Conservation (phyloP, 2,888 invertebrate genomes). For the Rhagonycha lutea region DNA sequence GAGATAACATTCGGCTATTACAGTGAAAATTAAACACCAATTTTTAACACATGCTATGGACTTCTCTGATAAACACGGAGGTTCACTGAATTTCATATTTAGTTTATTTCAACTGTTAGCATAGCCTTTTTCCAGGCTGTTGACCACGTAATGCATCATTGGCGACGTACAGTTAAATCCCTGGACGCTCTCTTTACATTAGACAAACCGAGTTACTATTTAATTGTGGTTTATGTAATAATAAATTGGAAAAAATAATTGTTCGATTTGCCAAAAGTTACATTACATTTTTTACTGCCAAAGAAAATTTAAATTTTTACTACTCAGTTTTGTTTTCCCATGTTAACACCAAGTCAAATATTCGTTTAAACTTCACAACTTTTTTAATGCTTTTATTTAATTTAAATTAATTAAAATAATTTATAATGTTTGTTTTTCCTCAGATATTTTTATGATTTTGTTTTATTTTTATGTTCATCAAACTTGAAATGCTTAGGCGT, state of each 20-base stretch:
- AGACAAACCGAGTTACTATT: neutral
- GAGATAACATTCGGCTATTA: neutral
- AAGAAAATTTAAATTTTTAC: too few relatives aligned
- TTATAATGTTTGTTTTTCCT: too few relatives aligned
- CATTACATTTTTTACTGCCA: neutral
- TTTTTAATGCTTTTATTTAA: too few relatives aligned
- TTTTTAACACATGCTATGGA: neutral
- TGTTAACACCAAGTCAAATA: too few relatives aligned
- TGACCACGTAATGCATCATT: neutral
- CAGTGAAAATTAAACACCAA: neutral
- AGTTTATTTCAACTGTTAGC: neutral
- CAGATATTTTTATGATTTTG: too few relatives aligned
- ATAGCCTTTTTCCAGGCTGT: neutral
- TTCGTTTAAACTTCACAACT: too few relatives aligned
- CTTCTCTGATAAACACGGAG: neutral
- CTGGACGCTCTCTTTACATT: neutral
- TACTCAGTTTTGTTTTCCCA: too few relatives aligned
- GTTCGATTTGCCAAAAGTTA: neutral
- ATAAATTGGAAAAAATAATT: neutral
- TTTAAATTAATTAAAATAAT: too few relatives aligned
- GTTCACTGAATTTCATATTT: neutral
- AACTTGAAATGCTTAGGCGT: neutral
- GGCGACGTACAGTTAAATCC: neutral
- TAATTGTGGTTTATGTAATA: neutral
- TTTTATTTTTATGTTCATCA: neutral